These are phyloP conservation scores for Acropora yongei DNA, from an alignment of 64 coral and sea anemone genomes.

Conservation along the genomic window DNA sequence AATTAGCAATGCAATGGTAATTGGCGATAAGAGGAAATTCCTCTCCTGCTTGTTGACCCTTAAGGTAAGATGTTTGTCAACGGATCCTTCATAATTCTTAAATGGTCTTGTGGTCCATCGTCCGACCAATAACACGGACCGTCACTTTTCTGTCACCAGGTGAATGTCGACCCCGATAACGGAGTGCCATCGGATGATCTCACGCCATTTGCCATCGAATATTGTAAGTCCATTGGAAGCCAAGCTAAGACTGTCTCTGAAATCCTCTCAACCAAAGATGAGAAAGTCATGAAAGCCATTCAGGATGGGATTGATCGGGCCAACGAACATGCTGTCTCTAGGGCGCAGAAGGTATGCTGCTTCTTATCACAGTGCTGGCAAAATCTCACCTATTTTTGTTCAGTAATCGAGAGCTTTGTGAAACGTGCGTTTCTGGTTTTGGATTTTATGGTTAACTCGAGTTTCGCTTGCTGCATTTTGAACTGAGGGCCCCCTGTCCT, in stretches of 20 bases:
- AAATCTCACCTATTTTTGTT: not conserved
- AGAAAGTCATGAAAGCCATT: conserved; percentile 91
- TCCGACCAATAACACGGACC: not conserved
- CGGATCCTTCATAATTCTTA: too few species aligned
- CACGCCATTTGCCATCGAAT: conserved; percentile 60
- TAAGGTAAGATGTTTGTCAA: conserved; percentile 64
- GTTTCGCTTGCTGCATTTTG: too few species aligned
- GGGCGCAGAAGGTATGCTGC: conserved; percentile 88
- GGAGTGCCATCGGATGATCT: conserved; percentile 82
- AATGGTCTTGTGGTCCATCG: not conserved
- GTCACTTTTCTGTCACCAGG: conserved; percentile 18
- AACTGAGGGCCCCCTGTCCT: too few species aligned
- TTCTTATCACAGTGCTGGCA: not conserved
- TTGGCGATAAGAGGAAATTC: conserved; percentile 97
- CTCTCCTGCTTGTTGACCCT: conserved; percentile 83
- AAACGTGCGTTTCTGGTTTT: too few species aligned
- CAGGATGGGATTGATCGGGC: conserved; percentile 84
- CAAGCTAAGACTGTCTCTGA: conserved; percentile 78
- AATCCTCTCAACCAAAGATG: conserved; percentile 81
- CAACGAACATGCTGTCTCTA: conserved; percentile 70
- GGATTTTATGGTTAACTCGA: too few species aligned
- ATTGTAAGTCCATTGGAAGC: conserved; percentile 77
- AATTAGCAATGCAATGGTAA: conserved; percentile 86
- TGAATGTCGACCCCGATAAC: conserved; percentile 76
- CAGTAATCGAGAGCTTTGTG: too few species aligned